Conservation (phyloP, 2,113 vertebrate species). For the Brachyhypopomus gauderio region DNA sequence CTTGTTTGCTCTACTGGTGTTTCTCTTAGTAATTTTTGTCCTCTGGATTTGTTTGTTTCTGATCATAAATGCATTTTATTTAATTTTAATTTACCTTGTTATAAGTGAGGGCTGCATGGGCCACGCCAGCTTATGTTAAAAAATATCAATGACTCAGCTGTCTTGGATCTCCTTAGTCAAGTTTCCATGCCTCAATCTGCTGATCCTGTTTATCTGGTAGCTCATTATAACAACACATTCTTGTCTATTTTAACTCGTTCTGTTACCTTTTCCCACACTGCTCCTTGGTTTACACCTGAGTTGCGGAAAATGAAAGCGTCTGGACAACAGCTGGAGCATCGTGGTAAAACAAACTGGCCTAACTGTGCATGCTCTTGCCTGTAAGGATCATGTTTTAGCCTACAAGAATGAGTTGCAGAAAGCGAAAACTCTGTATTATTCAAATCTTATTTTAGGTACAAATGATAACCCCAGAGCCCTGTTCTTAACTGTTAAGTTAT, state of each 20-base stretch:
- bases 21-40: background rate
- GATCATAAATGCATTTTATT: background rate
- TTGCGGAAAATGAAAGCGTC: background rate
- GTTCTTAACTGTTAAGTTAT: too few relatives aligned
- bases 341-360: background rate
- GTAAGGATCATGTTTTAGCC: too few relatives aligned
- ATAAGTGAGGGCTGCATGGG: background rate
- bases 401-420: too few relatives aligned
- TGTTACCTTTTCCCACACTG: background rate
- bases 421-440: too few relatives aligned
- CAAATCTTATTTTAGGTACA: too few relatives aligned
- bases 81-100: background rate
- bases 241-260: background rate
- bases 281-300: constrained; percentile 6
- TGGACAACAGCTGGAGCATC: background rate
- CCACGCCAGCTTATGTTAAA: background rate
- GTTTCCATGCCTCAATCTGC: background rate
- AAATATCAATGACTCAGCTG: background rate
- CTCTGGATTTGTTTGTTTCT: background rate
- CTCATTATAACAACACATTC: background rate
- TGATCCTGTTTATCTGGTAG: background rate
- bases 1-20: background rate
- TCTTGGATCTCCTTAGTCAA: background rate
- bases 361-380: too few relatives aligned
- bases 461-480: too few relatives aligned